Evolutionary conservation across 2,113 vertebrate species (phyloP), one percentile per base, ranked within the genome.

Genomic region (Oreochromis tanganicae): DNA sequence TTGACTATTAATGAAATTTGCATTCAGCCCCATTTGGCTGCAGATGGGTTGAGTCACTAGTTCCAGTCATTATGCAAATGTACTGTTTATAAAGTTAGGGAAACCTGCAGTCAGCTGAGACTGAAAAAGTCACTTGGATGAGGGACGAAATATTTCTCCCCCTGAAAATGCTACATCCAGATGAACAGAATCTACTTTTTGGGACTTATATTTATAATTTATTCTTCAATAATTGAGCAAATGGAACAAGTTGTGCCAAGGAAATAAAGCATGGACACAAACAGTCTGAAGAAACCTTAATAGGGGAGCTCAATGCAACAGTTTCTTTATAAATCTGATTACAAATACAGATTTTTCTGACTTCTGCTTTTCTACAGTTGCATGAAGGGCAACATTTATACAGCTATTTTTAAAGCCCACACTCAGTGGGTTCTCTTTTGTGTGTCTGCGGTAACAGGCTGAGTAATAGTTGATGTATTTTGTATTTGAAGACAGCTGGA

Each of bases 271-370:
- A 27, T 71, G 3, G 36, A 27, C 38, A 46, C 3, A 24, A 41
- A 11, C 4, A 17, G 78, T 11, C 52, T 80, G 34, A 52, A 55
- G 7, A 54, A 54, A 36, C 4, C 48, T 14, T 34, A 24, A 7
- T 19, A 1, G 55, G 0, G 0, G 19, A 5, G 4, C 10, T 57
- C 13, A 17, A 24, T 43, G 3, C 7, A 14, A 54, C 13, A 2
- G 14, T 34, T 29, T 9, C 4, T 5, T 63, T 36, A 16, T 38
- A 80, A 50, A 41, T 50, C 12, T 0, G 16, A 36, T 9, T 57
- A 4, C 10, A 5, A 34, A 32, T 73, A 19, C 71, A 32, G 2
- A 52, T 32, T 80, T 11, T 4, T 21, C 9, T 2, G 0, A 17
- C 14, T 13, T 29, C 1, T 9, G 19, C 6, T 27, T 38, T 80